Percentiles rank a stretch among this genome's conserved stretches.
Evolutionary conservation across 2,113 vertebrate genomes (phyloP).

Genomic region (Carollia perspicillata): DNA sequence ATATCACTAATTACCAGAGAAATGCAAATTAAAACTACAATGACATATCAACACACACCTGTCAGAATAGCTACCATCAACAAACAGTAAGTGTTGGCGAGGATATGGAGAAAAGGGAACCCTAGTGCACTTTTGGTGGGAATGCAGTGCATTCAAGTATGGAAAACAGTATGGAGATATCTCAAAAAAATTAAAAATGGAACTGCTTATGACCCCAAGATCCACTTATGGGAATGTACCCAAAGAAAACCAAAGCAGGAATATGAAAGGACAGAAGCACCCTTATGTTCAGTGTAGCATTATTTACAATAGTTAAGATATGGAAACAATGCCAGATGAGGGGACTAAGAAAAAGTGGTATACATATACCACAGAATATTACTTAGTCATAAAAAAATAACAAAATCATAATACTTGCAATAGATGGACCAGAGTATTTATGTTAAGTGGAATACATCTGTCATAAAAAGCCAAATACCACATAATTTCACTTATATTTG

Average conservation of each 20-base stretch:
- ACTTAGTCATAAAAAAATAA: neutral
- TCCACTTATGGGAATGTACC: neutral
- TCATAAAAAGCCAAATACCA: neutral
- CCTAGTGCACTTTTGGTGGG: neutral
- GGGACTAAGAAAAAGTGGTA: neutral
- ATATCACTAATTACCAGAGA: neutral
- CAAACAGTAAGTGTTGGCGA: neutral
- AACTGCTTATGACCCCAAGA: neutral
- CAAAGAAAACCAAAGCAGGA: neutral
- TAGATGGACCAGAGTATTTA: neutral
- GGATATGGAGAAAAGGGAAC: neutral
- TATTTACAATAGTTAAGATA: neutral
- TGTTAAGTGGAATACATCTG: neutral
- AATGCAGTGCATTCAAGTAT: neutral
- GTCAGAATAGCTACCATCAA: neutral
- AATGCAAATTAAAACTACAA: neutral
- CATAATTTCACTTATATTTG: neutral
- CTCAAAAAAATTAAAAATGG: neutral
- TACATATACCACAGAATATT: neutral
- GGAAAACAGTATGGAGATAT: neutral
- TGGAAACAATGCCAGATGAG: neutral
- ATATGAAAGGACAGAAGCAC: neutral
- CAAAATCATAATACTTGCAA: neutral
- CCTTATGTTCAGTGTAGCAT: neutral
- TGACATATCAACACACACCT: neutral